These are phyloP conservation scores for Cardiocondyla obscurior DNA, from an alignment of 1,140 invertebrate genomes.

Conservation along the genomic window DNA sequence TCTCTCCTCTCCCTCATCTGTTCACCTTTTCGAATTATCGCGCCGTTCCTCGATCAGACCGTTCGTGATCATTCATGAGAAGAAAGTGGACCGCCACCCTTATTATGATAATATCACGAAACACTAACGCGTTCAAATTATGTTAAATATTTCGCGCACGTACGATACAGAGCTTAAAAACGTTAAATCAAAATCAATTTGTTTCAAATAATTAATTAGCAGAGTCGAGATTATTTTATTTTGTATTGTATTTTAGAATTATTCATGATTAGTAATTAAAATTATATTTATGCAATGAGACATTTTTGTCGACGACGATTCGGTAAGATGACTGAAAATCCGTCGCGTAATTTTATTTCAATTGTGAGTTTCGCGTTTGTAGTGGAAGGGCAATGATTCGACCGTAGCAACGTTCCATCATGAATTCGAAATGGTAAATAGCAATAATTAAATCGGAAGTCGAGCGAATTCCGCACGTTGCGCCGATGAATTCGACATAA, in stretches of 20 bases:
- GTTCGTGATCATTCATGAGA: slow-evolving; percentile 14
- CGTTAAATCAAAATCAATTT: neutral
- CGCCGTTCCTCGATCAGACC: slow-evolving; percentile 30
- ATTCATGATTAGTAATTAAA: neutral
- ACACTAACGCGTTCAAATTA: neutral
- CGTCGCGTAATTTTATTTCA: slow-evolving; percentile 29
- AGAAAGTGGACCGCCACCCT: neutral
- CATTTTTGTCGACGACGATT: neutral
- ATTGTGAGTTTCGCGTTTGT: slow-evolving; percentile 53
- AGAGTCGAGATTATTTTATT: neutral
- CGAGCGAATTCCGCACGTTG: slow-evolving; percentile 71
- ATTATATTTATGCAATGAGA: neutral
- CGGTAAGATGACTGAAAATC: slow-evolving; percentile 9
- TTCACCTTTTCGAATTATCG: slow-evolving; percentile 42
- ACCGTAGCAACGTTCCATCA: slow-evolving; percentile 63
- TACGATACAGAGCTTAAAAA: neutral
- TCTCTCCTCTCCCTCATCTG: neutral
- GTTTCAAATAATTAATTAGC: neutral
- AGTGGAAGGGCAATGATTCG: slow-evolving; percentile 62
- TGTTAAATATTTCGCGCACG: neutral
- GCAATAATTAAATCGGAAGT: slow-evolving; percentile 74
- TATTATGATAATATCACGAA: neutral
- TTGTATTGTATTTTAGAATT: neutral
- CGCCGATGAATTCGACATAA: slow-evolving; percentile 72
- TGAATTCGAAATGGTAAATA: slow-evolving; percentile 74